Conservation (phyloP, 2,888 invertebrate species). For the Folsomia manolachei region DNA sequence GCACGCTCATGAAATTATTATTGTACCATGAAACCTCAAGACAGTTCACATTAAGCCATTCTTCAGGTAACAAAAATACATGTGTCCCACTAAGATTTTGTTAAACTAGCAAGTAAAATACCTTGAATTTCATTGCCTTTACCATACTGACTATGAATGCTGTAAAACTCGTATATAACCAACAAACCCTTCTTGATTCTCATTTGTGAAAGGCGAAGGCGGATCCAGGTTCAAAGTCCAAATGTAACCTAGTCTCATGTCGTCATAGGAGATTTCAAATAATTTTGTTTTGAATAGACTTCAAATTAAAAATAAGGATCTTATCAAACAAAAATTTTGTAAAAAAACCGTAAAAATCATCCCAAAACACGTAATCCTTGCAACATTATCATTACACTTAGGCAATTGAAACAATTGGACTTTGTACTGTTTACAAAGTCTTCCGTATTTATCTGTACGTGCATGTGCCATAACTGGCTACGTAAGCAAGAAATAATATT, state of each 20-base stretch:
- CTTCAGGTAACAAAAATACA: too few relatives aligned
- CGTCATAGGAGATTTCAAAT: not conserved
- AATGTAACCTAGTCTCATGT: too few relatives aligned
- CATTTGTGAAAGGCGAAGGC: not conserved
- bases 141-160: not conserved
- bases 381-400: not conserved
- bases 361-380: not conserved
- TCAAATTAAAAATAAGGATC: not conserved
- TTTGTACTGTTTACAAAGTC: not conserved
- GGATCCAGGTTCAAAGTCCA: not conserved
- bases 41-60: too few relatives aligned
- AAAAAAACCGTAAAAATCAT: not conserved
- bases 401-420: not conserved
- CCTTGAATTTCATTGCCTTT: too few relatives aligned
- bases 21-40: too few relatives aligned
- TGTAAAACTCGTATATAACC: too few relatives aligned
- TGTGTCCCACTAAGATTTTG: too few relatives aligned
- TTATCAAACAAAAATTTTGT: not conserved
- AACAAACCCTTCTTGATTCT: not conserved
- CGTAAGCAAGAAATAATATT: not conserved
- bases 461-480: not conserved
- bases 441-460: not conserved
- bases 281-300: too few relatives aligned
- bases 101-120: too few relatives aligned
- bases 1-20: too few relatives aligned